Conservation (phyloP, 2,113 vertebrate species). For the sheep (Ovis aries) region ARS-UI_Ramb_v3.0 NC_056070.1:39157001-39157500, state of each 20-base stretch:
- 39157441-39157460: not conserved
- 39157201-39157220: not conserved
- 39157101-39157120: not conserved
- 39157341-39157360: not conserved
- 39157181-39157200: not conserved
- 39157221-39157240: not conserved
- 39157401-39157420: not conserved
- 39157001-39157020: not conserved
- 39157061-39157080: not conserved
- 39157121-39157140: not conserved
- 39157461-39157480: not conserved
- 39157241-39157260: not conserved
- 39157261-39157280: not conserved
- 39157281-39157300: accelerated
- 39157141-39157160: not conserved
- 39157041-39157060: not conserved
- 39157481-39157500: not conserved
- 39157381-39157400: not conserved
- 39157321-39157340: not conserved
- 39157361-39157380: not conserved
- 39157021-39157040: not conserved
- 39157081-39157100: not conserved
- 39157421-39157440: not conserved
- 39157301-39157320: not conserved
- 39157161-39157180: not conserved